phyloP scores from a whole-genome alignment of 2,888 invertebrate genomes.

The Cyaniris semiargus region DNA sequence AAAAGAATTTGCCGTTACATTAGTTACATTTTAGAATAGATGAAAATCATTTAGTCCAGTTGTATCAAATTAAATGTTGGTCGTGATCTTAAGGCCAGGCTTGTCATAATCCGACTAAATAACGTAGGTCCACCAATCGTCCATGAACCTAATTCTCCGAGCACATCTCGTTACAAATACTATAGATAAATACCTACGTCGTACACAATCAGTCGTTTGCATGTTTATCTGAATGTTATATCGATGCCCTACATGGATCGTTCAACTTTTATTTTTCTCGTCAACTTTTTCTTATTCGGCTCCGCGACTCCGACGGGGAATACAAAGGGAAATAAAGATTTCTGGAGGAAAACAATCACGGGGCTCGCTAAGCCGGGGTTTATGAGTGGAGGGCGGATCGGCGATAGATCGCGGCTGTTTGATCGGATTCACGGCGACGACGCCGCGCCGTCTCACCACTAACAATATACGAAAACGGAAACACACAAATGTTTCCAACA shows the following conservation, averaged over 20 bases:
- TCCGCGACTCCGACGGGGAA: background rate
- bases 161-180: too few relatives aligned
- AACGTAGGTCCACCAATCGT: too few relatives aligned
- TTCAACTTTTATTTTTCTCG: background rate
- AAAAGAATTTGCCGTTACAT: too few relatives aligned
- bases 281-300: background rate
- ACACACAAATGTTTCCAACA: background rate
- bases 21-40: too few relatives aligned
- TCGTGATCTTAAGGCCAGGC: too few relatives aligned
- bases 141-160: too few relatives aligned
- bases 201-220: background rate
- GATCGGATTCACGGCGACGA: background rate
- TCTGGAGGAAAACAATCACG: slow-evolving; percentile 14
- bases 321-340: background rate
- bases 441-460: background rate
- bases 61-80: too few relatives aligned
- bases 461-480: background rate
- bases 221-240: background rate
- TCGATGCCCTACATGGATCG: background rate
- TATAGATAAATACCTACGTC: background rate
- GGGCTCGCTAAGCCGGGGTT: slow-evolving; percentile 3
- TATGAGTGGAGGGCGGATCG: background rate
- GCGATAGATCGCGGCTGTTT: slow-evolving; percentile 3
- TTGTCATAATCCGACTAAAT: too few relatives aligned
- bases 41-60: too few relatives aligned